phyloP scores from a whole-genome alignment of 2,113 vertebrate genomes.

The Boulengeromyrus knoepffleri region DNA sequence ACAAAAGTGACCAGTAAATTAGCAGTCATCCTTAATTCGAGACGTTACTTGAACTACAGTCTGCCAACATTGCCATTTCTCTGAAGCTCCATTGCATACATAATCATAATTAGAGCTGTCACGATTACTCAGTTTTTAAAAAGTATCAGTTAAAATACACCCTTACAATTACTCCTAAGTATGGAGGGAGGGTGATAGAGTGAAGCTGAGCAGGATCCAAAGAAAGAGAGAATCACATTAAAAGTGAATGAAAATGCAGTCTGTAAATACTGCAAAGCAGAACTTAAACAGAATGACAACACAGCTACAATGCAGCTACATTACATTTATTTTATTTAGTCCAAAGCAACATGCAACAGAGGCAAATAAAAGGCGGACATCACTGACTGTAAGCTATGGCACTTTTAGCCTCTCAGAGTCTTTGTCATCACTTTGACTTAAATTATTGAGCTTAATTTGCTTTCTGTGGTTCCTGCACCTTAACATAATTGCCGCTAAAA shows the following conservation, averaged over 20 bases:
- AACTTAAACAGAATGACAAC: background rate
- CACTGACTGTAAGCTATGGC: background rate
- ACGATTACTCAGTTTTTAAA: background rate
- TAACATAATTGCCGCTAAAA: background rate
- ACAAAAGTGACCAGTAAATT: background rate
- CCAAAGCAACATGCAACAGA: background rate
- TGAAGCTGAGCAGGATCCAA: background rate
- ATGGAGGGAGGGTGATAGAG: background rate
- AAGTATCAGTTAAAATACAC: background rate
- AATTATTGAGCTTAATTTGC: background rate
- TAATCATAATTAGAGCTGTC: background rate
- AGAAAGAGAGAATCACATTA: background rate
- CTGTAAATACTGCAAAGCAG: background rate
- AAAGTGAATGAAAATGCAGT: background rate
- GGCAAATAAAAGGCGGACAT: background rate
- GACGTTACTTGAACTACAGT: background rate
- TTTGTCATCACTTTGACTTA: background rate
- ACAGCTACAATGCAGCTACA: background rate
- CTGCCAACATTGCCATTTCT: background rate
- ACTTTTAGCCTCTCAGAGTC: background rate
- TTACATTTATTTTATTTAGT: background rate
- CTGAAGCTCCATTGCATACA: background rate
- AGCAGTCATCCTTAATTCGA: background rate
- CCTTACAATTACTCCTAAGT: background rate
- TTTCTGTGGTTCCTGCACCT: background rate